Percentiles rank a stretch among this genome's conserved stretches.
phyloP scores from a whole-genome alignment of 2,113 vertebrate species.

The Antidorcas marsupialis region DNA sequence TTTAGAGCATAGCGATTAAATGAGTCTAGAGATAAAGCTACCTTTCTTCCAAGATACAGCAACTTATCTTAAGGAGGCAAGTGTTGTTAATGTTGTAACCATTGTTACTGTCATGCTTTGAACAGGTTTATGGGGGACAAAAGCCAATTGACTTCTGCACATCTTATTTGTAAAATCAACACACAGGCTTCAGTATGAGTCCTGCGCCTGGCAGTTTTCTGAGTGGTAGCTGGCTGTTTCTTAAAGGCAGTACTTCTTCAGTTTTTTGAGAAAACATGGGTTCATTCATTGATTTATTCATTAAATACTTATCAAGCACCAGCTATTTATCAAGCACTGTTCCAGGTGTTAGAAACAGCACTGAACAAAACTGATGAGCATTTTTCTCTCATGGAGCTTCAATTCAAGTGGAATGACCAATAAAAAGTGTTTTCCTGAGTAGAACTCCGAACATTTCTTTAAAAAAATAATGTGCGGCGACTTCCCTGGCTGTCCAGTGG shows the following conservation, averaged over 20 bases:
- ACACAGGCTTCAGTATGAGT: neutral
- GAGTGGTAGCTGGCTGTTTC: neutral
- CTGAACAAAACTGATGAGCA: neutral
- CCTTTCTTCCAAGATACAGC: conserved; percentile 1
- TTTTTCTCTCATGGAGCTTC: neutral
- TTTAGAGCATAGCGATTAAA: conserved; percentile 43
- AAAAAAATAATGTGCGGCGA: neutral
- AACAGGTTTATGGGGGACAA: conserved; percentile 46
- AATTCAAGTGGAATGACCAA: neutral
- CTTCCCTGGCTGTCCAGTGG: accelerated
- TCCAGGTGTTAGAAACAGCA: neutral
- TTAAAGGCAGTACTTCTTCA: neutral
- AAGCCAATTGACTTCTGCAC: conserved; percentile 14
- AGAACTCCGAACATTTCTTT: neutral
- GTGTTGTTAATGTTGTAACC: conserved; percentile 19
- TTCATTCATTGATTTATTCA: neutral
- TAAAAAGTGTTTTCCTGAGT: neutral
- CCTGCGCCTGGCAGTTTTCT: neutral
- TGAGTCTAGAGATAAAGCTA: conserved; percentile 25
- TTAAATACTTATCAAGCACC: neutral
- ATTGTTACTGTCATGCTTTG: conserved; percentile 25
- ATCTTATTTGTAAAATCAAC: conserved; percentile 51
- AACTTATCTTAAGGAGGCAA: conserved; percentile 31
- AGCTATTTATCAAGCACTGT: neutral
- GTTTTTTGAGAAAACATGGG: neutral